Evolutionary conservation across 2,888 invertebrate genomes (phyloP).

Genomic region (Galerucella calmariensis): DNA sequence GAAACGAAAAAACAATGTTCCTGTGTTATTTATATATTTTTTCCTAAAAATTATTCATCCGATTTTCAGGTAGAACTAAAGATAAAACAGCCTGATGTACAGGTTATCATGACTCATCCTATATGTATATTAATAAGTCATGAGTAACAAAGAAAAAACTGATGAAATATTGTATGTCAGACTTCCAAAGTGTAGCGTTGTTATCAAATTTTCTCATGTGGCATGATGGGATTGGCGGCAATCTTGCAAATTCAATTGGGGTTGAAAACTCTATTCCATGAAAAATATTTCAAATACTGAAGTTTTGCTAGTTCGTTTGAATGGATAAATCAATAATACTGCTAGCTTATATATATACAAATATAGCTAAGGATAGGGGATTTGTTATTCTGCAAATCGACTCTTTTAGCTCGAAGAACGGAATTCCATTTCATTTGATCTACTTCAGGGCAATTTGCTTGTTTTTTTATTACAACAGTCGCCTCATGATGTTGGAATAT

Average conservation of each 20-base stretch:
- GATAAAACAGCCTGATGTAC: too few species aligned
- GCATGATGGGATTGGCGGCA: slow-evolving; percentile 23
- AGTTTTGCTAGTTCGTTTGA: slow-evolving; percentile 28
- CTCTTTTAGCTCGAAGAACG: slow-evolving; percentile 40
- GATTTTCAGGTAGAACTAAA: too few species aligned
- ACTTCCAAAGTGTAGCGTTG: background rate
- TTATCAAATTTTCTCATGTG: slow-evolving; percentile 23
- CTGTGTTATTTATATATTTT: too few species aligned
- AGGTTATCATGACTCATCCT: too few species aligned
- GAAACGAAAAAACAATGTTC: too few species aligned
- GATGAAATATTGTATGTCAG: slow-evolving; percentile 3
- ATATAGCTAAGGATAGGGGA: slow-evolving; percentile 27
- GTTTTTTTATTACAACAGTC: background rate
- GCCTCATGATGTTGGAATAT: background rate
- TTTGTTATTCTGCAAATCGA: slow-evolving; percentile 45
- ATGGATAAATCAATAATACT: slow-evolving; percentile 37
- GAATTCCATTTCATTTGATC: slow-evolving; percentile 46
- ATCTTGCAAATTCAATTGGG: slow-evolving; percentile 32
- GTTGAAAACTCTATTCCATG: slow-evolving; percentile 28
- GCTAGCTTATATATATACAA: slow-evolving; percentile 12
- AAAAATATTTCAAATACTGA: slow-evolving; percentile 25
- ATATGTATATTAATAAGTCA: too few species aligned
- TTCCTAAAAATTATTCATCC: too few species aligned
- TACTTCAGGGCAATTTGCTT: slow-evolving; percentile 43
- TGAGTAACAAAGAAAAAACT: background rate